Evolutionary conservation across 2,113 vertebrate species (phyloP).

Genomic region (Rhynchopsitta pachyrhyncha): DNA sequence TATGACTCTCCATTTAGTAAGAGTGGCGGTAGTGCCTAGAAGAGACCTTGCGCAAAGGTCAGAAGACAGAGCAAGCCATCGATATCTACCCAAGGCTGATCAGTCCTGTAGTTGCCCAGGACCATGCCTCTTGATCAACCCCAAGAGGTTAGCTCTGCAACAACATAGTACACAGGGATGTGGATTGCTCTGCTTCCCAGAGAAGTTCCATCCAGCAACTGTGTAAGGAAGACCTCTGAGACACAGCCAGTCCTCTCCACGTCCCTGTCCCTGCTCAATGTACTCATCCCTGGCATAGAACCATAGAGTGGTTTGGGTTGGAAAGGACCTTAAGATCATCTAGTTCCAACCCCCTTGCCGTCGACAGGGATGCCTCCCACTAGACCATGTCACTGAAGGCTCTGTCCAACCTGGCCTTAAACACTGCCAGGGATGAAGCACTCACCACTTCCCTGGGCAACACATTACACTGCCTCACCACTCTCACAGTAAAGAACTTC

Average conservation of each 20-base stretch:
- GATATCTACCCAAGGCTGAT: neutral
- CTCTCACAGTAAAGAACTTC: neutral
- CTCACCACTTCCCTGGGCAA: neutral
- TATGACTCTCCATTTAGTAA: neutral
- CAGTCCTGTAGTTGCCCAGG: neutral
- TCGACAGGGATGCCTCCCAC: neutral
- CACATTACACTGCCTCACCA: neutral
- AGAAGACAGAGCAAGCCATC: neutral
- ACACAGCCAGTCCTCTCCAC: neutral
- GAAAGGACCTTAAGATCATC: neutral
- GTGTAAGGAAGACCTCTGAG: neutral
- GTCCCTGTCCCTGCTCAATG: neutral
- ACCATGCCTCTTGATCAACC: neutral
- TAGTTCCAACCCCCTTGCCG: neutral
- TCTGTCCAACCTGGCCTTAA: neutral
- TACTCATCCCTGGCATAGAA: neutral
- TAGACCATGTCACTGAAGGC: neutral
- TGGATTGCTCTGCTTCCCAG: neutral
- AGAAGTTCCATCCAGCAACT: accelerated
- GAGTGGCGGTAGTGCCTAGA: neutral
- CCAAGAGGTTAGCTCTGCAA: neutral
- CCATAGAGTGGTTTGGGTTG: neutral
- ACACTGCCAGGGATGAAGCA: neutral
- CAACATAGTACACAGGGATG: neutral
- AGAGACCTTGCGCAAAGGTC: neutral